Base-by-base conservation (phyloP, 2,888 invertebrate species). In the Caenorhabditis sp. region DNA sequence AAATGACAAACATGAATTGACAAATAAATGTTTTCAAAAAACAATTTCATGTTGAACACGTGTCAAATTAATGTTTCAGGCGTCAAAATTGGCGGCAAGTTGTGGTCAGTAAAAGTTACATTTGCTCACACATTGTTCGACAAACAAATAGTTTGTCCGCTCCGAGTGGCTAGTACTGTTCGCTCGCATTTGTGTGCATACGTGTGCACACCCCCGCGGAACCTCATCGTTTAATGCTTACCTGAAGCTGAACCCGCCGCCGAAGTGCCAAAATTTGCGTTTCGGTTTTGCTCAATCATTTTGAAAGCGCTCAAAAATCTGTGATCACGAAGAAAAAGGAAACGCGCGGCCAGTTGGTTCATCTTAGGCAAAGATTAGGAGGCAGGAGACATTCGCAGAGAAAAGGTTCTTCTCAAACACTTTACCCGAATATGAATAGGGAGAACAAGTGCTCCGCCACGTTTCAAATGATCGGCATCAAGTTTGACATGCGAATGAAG, bases 251-350 rank as follows among this genome's bases (percentile, higher is more conserved):
- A 30, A 50, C 30, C n/a, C n/a, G n/a, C n/a, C n/a, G n/a, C n/a
- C n/a, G n/a, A n/a, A n/a, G 41, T 58, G 68, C 58, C 58, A 50
- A 52, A 52, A 68, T 68, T 68, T 68, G 68, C 68, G 68, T 68
- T 68, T 68, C 68, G 68, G 43, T 56, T 68, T 68, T 68, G 55
- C 35, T 17, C 15, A 30, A 15, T 7, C n/a, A 15, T 50, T 13
- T 52, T 56, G 39, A 52, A 41, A 30, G 5, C 41, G 17, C 56
- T 48, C 45, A 48, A 56, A 56, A 66, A 55, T 56, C 22, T 11
- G 6, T 30, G 13, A 30, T 48, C 32, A 41, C 48, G 56, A 66
- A 55, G n/a, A 26, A 20, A 6, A 17, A 37, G n/a, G 30, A 30
- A 30, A 30, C 7, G n/a, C n/a, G n/a, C n/a, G n/a, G n/a, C n/a